Percentiles rank a stretch among this genome's conserved stretches.
These are phyloP conservation scores for Siphlonurus alternatus DNA, from an alignment of 2,888 invertebrate genomes.

Conservation along the genomic window DNA sequence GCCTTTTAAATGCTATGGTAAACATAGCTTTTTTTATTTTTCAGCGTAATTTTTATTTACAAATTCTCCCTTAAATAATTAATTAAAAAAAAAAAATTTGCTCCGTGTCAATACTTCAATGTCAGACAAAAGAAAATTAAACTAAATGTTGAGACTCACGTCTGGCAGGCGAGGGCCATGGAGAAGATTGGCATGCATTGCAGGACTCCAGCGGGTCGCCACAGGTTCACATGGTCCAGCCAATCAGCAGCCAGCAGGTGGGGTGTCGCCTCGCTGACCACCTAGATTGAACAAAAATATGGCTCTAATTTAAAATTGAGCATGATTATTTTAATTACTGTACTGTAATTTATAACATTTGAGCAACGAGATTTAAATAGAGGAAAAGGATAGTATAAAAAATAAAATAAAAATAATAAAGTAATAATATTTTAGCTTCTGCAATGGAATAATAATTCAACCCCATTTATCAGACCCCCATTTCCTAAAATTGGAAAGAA, in stretches of 20 bases:
- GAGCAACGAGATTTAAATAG: background rate
- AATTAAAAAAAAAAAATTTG: no score
- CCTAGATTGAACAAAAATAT: slow-evolving; percentile 37
- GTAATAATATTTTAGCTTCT: no score
- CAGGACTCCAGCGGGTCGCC: slow-evolving; percentile 71
- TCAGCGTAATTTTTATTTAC: background rate
- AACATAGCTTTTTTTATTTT: background rate
- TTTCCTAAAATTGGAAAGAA: background rate
- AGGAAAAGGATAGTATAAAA: background rate
- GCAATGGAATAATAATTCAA: no score
- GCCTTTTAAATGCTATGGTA: no score
- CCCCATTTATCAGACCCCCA: no score
- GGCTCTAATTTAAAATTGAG: slow-evolving; percentile 8
- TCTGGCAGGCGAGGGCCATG: slow-evolving; percentile 93
- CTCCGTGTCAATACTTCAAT: no score
- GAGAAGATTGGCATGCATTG: slow-evolving; percentile 92
- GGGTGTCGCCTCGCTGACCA: slow-evolving; percentile 59
- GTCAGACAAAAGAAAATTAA: no score
- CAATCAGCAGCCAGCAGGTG: slow-evolving; percentile 60
- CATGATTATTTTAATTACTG: slow-evolving; percentile 11
- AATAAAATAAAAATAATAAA: background rate
- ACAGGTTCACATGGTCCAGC: slow-evolving; percentile 51
- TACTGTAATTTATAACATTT: slow-evolving; percentile 3
- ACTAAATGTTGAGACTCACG: slow-evolving; percentile 31
- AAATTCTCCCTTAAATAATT: no score